Evolutionary conservation across 2,797 vertebrate species (phyloP), one percentile per base, ranked within the genome.

Genomic region (Phoebastria nigripes): DNA sequence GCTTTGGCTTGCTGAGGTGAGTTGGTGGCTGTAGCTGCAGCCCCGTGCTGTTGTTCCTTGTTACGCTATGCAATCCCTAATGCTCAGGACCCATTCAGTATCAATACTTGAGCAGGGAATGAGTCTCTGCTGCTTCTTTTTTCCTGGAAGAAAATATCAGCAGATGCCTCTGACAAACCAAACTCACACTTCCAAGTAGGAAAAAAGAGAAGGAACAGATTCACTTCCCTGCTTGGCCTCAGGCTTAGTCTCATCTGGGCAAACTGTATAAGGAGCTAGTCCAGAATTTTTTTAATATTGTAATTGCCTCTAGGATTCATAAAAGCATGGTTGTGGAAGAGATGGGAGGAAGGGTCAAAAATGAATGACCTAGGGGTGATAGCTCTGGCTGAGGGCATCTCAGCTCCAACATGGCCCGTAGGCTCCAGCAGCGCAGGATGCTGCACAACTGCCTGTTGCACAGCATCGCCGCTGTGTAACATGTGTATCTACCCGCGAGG

Each of bases 401-500:
- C 71, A 15, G 35, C 61, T 71, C 65, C n/a, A 5, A 0, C 0
- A 0, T 24, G 6, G 20, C 29, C 35, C 11, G 0, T 8, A 15
- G 2, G 2, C 26, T 86, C 33, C 4, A 6, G 15, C 29, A 42
- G 44, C 0, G 0, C 33, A 13, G 28, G 21, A 6, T 19, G 37
- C 18, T 33, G 17, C 37, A 13, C 16, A 8, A 6, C 46, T 46
- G 29, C 42, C 37, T 44, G 19, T 51, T n/a, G 37, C 19, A 28
- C n/a, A 13, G 47, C 39, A 11, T 47, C 1, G 0, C 59, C 4
- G 1, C 55, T 54, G n/a, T 11, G 1, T 37, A 35, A 37, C 15
- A 41, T 0, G 0, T 6, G 3, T 4, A 3, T 25, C 47, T 26
- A 3, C 39, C 44, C 4, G 2, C 0, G 0, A 39, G 70, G 58